Evolutionary conservation across 30 jellyfish, hydroid and myxozoan species (phyloP), one percentile per base, ranked within the genome.

Genomic region (Hydra vulgaris): DNA sequence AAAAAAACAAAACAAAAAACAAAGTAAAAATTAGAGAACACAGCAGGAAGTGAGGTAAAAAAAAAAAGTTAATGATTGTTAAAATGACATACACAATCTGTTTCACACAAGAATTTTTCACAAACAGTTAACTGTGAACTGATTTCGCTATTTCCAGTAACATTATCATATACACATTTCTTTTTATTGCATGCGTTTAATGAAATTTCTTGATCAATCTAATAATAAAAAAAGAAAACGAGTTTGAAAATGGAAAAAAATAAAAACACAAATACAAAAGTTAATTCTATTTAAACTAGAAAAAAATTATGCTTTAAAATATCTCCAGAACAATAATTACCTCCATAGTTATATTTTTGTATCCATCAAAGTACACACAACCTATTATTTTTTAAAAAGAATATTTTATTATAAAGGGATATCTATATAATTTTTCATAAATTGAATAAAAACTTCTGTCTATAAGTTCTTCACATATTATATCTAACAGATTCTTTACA

Each of bases 41-140:
- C 8, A 3, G 61, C 5, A 40, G 8, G 12, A 40, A 40, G 61
- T 40, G 61, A 40, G 12, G 12, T 3, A 3, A 40, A 5, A 40
- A 40, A 40, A 5, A 40, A 40, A 40, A 40, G 12, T 40, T 40
- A 40, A 40, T 40, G 12, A 40, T 40, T 40, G 12, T 40, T 40
- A 40, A 40, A 40, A 12, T 27, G n/a, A 78, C 85, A 20, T 78
- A 78, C 85, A 78, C 85, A 78, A 54, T 61, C 80, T 15, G 85
- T 61, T 15, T 55, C 54, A 1, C 85, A 78, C 18, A 17, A 53
- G 25, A 19, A 21, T 17, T 78, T 40, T 15, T 78, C 85, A 61
- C 85, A 78, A 23, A 17, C 78, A n/a, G 26, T 27, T 0, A 18
- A 22, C 16, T n/a, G 23, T 23, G 69, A 16, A 22, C 69, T 75